phyloP scores from a whole-genome alignment of 2,888 invertebrate species.

The Tigriopus californicus region DNA sequence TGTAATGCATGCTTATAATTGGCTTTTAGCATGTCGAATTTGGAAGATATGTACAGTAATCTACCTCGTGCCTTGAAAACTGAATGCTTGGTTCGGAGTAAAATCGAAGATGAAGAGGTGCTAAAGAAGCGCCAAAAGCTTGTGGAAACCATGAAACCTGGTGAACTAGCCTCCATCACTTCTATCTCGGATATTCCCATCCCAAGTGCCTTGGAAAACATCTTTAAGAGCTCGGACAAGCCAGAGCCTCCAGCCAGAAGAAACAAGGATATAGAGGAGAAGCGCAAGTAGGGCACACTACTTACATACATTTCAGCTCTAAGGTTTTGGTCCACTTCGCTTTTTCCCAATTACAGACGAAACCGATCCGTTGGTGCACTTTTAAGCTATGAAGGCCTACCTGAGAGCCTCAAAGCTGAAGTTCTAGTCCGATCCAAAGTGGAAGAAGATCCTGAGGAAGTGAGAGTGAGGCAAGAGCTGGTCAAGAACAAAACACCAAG shows the following conservation, averaged over 20 bases:
- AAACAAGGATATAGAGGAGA: too few species aligned
- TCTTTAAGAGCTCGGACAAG: background rate
- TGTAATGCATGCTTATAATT: too few species aligned
- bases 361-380: background rate
- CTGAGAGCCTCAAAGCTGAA: conserved; percentile 1
- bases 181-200: conserved; percentile 1
- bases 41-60: conserved; percentile 10
- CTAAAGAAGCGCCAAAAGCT: conserved; percentile 3
- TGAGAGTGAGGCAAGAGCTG: background rate
- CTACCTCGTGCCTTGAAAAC: conserved; percentile 2
- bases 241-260: background rate
- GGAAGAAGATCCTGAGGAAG: background rate
- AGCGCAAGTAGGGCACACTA: too few species aligned
- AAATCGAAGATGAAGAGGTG: background rate
- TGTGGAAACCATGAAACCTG: conserved; percentile 4
- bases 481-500: background rate
- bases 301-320: too few species aligned
- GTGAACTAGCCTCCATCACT: background rate
- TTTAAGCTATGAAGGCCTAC: background rate
- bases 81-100: background rate
- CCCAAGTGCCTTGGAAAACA: conserved; percentile 1
- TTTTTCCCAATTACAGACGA: background rate
- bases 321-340: too few species aligned
- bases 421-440: conserved; percentile 8
- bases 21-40: background rate